Evolutionary conservation across 2,888 invertebrate genomes (phyloP).

Genomic region (Callinectes sapidus): DNA sequence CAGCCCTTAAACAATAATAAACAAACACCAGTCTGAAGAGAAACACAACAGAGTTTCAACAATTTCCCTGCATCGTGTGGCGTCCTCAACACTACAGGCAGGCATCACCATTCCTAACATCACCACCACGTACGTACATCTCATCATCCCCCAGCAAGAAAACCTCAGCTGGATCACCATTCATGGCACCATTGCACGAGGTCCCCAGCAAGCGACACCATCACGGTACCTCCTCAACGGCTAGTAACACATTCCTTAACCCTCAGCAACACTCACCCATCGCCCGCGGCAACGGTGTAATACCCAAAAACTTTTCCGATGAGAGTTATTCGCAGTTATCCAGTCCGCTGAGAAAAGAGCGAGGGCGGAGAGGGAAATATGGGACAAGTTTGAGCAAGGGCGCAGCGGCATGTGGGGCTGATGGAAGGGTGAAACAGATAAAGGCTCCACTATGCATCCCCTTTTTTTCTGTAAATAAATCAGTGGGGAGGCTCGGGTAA

Average conservation of each 20-base stretch:
- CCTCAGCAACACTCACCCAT: constrained; percentile 7
- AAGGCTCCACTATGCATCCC: neutral
- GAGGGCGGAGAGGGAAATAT: constrained; percentile 23
- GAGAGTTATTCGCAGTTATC: constrained; percentile 31
- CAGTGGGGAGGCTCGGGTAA: neutral
- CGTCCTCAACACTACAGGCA: neutral
- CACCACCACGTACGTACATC: neutral
- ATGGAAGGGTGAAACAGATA: constrained; percentile 33
- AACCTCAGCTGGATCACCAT: neutral
- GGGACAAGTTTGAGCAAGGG: constrained; percentile 33
- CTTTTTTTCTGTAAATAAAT: neutral
- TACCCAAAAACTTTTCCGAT: constrained; percentile 9
- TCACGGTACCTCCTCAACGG: neutral
- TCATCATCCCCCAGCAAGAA: neutral
- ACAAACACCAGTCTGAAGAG: neutral
- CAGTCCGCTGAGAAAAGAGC: constrained; percentile 17
- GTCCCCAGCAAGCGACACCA: constrained; percentile 11
- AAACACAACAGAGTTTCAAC: neutral
- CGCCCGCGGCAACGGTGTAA: constrained; percentile 8
- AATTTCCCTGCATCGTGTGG: neutral
- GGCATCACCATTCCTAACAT: neutral
- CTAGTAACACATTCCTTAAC: neutral
- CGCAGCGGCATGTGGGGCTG: neutral
- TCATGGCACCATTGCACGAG: neutral
- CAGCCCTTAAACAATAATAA: neutral